Conservation (phyloP, 2,888 invertebrate genomes). For the Cryptocephalus moraei region DNA sequence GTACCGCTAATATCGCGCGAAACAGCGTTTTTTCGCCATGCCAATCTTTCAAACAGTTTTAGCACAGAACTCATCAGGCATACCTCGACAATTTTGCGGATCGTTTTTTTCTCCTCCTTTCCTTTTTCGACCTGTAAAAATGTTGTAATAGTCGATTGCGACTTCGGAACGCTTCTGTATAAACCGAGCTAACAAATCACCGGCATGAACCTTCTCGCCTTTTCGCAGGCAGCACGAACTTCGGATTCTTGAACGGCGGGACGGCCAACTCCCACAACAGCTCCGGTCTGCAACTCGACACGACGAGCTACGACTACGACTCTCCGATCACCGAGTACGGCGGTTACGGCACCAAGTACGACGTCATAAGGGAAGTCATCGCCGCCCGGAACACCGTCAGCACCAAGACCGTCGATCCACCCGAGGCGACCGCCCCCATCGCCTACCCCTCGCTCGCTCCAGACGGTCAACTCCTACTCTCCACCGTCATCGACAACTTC, state of each 20-base stretch:
- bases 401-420: neutral
- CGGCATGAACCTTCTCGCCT: too few relatives aligned
- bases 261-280: neutral
- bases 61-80: too few relatives aligned
- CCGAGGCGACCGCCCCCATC: neutral
- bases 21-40: too few relatives aligned
- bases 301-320: constrained; percentile 66
- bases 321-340: constrained; percentile 83
- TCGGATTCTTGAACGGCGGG: constrained; percentile 1
- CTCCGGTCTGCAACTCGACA: constrained; percentile 22
- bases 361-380: constrained; percentile 48
- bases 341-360: constrained; percentile 70
- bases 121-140: too few relatives aligned
- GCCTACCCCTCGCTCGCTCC: neutral
- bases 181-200: too few relatives aligned
- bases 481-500: constrained; percentile 1
- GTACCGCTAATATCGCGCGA: too few relatives aligned
- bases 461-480: constrained; percentile 3
- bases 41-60: too few relatives aligned
- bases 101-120: too few relatives aligned
- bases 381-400: constrained; percentile 22
- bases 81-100: too few relatives aligned
- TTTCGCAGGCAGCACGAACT: constrained; percentile 59
- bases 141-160: too few relatives aligned
- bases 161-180: too few relatives aligned